Evolutionary conservation across 2,888 invertebrate genomes (phyloP).

Genomic region (Yponomeuta plumbellus): DNA sequence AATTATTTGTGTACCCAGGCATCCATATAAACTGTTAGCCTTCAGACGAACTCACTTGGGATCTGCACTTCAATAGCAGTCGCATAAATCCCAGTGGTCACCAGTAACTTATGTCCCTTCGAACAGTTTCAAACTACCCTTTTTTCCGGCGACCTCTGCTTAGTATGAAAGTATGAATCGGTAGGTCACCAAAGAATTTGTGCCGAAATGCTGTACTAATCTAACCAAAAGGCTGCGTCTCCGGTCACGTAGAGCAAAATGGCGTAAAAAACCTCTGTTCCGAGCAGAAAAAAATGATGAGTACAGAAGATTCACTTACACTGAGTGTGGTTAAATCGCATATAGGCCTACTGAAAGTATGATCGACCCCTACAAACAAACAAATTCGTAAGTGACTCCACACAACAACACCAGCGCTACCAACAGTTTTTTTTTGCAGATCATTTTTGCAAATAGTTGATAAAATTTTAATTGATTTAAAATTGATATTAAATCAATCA

Average conservation of each 20-base stretch:
- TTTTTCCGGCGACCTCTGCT: background rate
- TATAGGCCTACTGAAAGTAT: too few species aligned
- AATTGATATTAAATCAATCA: too few species aligned
- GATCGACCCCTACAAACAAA: too few species aligned
- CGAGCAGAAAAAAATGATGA: slow-evolving; percentile 33
- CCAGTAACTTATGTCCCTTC: background rate
- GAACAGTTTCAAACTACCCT: background rate
- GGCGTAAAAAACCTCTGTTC: slow-evolving; percentile 44
- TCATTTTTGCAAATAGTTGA: too few species aligned
- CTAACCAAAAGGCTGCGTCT: slow-evolving; percentile 47
- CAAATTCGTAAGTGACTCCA: too few species aligned
- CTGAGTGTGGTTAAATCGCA: background rate
- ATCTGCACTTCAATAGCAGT: background rate
- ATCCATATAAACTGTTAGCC: background rate
- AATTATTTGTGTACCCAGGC: slow-evolving; percentile 40
- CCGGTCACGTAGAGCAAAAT: slow-evolving; percentile 54
- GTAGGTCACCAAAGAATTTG: slow-evolving; percentile 35
- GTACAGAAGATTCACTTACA: background rate
- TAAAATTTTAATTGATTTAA: too few species aligned
- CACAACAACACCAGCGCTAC: too few species aligned
- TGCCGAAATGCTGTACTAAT: slow-evolving; percentile 44
- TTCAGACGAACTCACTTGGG: background rate
- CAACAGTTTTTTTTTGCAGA: too few species aligned
- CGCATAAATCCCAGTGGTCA: background rate
- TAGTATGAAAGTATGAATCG: background rate